Conservation (phyloP, 2,888 invertebrate genomes). For the Leptopilina drosophilae region DNA sequence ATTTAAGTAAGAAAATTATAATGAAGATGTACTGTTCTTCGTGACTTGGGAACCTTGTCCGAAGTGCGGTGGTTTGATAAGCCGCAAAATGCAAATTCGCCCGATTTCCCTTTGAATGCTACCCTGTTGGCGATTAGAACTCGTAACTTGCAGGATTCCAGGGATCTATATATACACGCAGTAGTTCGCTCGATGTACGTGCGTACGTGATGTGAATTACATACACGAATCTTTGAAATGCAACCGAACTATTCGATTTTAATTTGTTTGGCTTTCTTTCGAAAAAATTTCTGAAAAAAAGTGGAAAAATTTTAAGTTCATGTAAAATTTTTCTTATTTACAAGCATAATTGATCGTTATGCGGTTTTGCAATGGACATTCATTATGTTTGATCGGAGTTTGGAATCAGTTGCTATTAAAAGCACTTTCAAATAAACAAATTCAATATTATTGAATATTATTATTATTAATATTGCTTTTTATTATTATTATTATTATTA, state of each 20-base stretch:
- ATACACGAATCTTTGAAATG: constrained; percentile 51
- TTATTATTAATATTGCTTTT: too few species aligned
- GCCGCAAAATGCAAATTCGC: constrained; percentile 64
- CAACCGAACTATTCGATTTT: constrained; percentile 45
- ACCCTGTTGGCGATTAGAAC: constrained; percentile 65
- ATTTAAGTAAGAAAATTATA: constrained; percentile 18
- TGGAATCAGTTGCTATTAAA: too few species aligned
- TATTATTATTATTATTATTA: too few species aligned
- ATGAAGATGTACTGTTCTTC: constrained; percentile 23
- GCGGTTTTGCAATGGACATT: too few species aligned
- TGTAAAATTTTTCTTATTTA: too few species aligned
- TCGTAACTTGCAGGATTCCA: constrained; percentile 64
- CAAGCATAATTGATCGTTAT: too few species aligned
- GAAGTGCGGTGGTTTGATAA: constrained; percentile 48
- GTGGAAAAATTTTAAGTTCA: not conserved
- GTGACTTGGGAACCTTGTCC: not conserved
- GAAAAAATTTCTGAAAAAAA: not conserved
- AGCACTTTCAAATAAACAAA: too few species aligned
- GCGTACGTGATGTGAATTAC: constrained; percentile 57
- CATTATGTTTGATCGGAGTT: too few species aligned
- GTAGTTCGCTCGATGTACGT: constrained; percentile 50
- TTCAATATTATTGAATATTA: too few species aligned
- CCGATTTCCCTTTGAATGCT: constrained; percentile 64
- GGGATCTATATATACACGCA: constrained; percentile 51
- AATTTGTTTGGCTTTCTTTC: not conserved